A percentile compares a stretch with the other conserved stretches of the same genome.
These are phyloP conservation scores for Sebastes vulpes DNA, from an alignment of 2,797 vertebrate genomes.

Conservation along the genomic window DNA sequence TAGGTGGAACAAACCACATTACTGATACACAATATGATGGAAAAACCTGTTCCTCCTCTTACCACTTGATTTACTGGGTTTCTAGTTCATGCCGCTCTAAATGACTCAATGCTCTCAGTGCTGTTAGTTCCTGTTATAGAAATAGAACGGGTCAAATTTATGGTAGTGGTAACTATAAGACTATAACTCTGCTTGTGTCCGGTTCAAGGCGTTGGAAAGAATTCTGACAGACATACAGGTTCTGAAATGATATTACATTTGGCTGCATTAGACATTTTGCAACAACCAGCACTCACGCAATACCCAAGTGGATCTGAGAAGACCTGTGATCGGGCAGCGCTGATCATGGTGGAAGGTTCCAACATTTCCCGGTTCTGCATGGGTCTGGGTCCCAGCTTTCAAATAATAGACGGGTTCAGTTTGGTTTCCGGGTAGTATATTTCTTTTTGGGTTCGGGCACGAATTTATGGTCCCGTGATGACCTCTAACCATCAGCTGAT, in stretches of 20 bases:
- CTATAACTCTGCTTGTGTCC: not conserved
- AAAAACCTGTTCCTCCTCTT: not conserved
- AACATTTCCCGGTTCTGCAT: no score
- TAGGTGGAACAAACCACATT: not conserved
- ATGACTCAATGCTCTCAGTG: not conserved
- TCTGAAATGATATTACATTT: not conserved
- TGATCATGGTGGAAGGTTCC: no score
- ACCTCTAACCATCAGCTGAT: no score
- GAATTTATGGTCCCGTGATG: no score
- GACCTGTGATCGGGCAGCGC: no score
- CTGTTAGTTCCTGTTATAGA: not conserved
- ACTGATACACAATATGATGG: not conserved
- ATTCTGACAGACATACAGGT: not conserved
- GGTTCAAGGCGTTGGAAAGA: not conserved
- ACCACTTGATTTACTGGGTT: not conserved
- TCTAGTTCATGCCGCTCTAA: not conserved
- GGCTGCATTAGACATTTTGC: not conserved
- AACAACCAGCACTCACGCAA: not conserved
- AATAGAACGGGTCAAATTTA: not conserved
- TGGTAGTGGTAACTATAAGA: not conserved
- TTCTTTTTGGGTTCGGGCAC: no score
- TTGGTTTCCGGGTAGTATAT: no score
- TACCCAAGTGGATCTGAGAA: no score
- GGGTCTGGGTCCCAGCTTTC: no score
- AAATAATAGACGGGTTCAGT: no score